A percentile compares a stretch with the other conserved stretches of the same genome.
These are phyloP conservation scores for Cavia porcellus DNA, from an alignment of 2,113 vertebrate species.

Conservation along the genomic window DNA sequence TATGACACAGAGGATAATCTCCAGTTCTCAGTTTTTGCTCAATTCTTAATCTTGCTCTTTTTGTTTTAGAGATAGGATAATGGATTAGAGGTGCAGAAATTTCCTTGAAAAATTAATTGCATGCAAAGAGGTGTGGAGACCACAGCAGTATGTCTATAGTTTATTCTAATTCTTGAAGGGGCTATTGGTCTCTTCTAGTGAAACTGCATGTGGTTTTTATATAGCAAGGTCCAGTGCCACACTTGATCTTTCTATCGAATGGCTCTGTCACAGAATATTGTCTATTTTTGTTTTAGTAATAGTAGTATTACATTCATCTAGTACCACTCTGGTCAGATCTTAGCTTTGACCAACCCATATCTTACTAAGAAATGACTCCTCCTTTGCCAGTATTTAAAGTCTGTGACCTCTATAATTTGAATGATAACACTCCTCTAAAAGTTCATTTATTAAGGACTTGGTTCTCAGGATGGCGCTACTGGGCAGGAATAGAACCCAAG, in stretches of 20 bases:
- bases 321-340: background rate
- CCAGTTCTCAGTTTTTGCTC: background rate
- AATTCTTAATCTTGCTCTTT: background rate
- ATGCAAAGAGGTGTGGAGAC: background rate
- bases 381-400: background rate
- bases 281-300: background rate
- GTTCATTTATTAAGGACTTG: background rate
- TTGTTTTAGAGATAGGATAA: background rate
- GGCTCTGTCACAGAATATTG: background rate
- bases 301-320: fast-evolving
- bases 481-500: background rate
- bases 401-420: background rate
- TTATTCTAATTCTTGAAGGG: background rate
- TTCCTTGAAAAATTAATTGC: background rate
- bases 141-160: background rate
- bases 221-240: background rate
- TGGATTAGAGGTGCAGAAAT: background rate
- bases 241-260: background rate
- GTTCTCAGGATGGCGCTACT: background rate
- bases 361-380: background rate
- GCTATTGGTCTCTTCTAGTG: background rate
- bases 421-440: background rate
- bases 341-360: background rate
- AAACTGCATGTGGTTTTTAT: background rate
- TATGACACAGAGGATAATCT: background rate